Conservation (phyloP, 2,113 vertebrate species). For the Sakesphorus luctuosus region DNA sequence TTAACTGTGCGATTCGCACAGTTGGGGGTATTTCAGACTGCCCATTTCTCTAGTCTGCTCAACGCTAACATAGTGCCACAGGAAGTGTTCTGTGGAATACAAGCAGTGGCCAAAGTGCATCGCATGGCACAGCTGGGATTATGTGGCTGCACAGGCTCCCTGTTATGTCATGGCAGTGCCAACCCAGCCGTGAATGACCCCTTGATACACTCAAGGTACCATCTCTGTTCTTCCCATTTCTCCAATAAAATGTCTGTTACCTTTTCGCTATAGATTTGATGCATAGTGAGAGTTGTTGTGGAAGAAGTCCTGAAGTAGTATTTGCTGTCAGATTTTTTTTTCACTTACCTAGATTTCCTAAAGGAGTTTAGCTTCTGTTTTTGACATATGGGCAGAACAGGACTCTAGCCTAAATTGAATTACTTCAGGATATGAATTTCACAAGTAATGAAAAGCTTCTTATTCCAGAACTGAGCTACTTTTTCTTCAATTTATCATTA, state of each 20-base stretch:
- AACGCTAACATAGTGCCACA: rapidly evolving
- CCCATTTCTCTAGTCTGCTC: background rate
- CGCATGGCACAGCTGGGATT: background rate
- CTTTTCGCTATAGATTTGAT: background rate
- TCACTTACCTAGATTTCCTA: background rate
- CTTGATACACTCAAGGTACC: background rate
- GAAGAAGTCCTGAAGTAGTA: background rate
- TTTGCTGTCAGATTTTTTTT: background rate
- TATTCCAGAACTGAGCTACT: background rate
- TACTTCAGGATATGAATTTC: background rate
- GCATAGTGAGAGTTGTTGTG: background rate
- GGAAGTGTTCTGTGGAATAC: background rate
- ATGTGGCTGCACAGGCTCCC: background rate
- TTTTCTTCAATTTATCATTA: background rate
- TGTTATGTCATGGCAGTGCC: background rate
- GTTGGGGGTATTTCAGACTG: background rate
- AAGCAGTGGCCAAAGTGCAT: background rate
- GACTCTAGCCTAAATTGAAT: background rate
- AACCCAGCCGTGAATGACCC: background rate
- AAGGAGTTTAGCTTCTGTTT: background rate
- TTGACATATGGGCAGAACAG: background rate
- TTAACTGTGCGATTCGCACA: background rate
- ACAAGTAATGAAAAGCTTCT: background rate
- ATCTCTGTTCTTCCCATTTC: background rate
- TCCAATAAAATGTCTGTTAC: background rate